These are phyloP conservation scores for Allygus modestus DNA, from an alignment of 2,888 invertebrate species.

Conservation along the genomic window DNA sequence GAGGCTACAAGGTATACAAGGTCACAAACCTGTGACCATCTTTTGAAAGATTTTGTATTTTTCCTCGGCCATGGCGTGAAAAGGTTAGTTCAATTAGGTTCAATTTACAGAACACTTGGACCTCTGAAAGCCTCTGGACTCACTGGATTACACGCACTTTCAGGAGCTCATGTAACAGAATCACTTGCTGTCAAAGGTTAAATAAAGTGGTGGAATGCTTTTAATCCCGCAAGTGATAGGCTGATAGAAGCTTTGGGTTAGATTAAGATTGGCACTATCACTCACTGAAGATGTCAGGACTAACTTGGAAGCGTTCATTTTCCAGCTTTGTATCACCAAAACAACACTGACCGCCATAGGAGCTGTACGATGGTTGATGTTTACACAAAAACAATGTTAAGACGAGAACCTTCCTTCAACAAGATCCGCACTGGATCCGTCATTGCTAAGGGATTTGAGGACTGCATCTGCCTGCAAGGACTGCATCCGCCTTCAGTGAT, in stretches of 20 bases:
- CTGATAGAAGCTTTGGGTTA: constrained; percentile 8
- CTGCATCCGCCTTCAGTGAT: no score
- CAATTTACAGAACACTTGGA: constrained; percentile 46
- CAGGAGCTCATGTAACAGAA: constrained; percentile 47
- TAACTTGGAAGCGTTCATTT: constrained; percentile 26
- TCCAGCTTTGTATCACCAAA: constrained; percentile 19
- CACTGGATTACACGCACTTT: constrained; percentile 48
- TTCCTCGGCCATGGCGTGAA: constrained; percentile 25
- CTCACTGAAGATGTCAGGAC: constrained; percentile 32
- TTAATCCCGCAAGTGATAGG: neutral
- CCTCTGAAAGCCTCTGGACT: constrained; percentile 32
- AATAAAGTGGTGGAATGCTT: constrained; percentile 26
- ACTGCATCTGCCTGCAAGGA: no score
- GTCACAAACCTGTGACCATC: constrained; percentile 1
- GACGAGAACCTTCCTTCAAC: constrained; percentile 29
- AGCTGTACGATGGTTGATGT: constrained; percentile 32
- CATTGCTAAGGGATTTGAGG: constrained; percentile 8
- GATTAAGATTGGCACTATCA: constrained; percentile 14
- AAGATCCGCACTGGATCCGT: constrained; percentile 20
- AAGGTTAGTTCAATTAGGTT: constrained; percentile 19
- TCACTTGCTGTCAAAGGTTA: constrained; percentile 26
- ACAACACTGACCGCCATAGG: constrained; percentile 27
- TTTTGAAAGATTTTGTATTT: no score
- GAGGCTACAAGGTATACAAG: constrained; percentile 30
- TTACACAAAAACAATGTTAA: constrained; percentile 41